Base-by-base conservation (phyloP, 2,888 invertebrate species). In the Meteorus colon region DNA sequence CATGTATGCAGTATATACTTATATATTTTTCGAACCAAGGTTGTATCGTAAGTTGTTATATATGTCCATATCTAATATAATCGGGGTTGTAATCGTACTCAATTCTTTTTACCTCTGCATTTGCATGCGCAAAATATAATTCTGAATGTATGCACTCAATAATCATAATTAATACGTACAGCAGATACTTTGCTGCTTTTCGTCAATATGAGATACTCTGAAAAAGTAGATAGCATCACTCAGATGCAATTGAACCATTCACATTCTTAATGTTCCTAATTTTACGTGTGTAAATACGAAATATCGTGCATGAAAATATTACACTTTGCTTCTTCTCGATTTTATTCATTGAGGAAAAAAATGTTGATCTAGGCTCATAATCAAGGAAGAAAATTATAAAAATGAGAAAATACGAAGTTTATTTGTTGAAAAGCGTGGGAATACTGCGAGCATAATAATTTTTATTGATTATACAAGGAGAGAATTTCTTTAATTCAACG, bases 181-280 rank as follows among this genome's bases (percentile, higher is more conserved):
- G 62, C 5, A 51, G 59, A 59, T 76, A 59, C 67, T 73, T 68
- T 62, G 67, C 74, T 45, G 60, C 67, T 72, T 70, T 74, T 71
- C 74, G 60, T 77, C 74, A 77, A 73, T 76, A 73, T 45, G 65
- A n/a, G 34, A 41, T 70, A 73, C 78, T 73, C 75, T 76, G 68
- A 70, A 74, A 77, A 76, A 48, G 65, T 48, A 27, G 27, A 60
- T 69, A 74, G 70, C 67, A 69, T 80, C 74, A 4, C 6, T 14
- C 27, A 6, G n/a, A 31, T 29, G 73, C 8, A 65, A 73, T 73
- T 55, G 59, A 45, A 29, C 69, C 24, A 24, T 24, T 69, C 48
- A 29, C 48, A 51, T 55, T 27, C 51, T 34, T 1, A 63, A 63
- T n/a, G 34, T 34, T 14, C 27, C 10, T n/a, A 19, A 69, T 55